Evolutionary conservation across 2,888 invertebrate species (phyloP), one percentile per base, ranked within the genome.

Genomic region (Aporophyla lueneburgensis): DNA sequence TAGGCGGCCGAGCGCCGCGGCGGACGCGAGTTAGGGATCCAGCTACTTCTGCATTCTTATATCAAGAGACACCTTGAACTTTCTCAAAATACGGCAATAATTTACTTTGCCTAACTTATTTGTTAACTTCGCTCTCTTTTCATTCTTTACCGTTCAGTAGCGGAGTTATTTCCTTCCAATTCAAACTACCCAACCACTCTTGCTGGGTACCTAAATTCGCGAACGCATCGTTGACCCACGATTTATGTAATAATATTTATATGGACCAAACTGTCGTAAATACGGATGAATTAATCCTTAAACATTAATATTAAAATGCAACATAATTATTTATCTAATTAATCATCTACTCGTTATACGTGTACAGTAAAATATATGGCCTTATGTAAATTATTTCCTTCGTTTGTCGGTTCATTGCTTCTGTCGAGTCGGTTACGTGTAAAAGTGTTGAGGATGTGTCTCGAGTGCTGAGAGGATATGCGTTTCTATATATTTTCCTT

Each of bases 201-300:
- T 89, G 92, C 93, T 94, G 96, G 89, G 92, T 92, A 89, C 92
- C 93, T 94, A 93, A 93, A 91, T 84, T 83, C 85, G 92, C 92
- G 92, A 92, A 91, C 89, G 91, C 86, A 92, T 93, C 92, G 91
- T 88, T 85, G 79, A 92, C 90, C 87, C 91, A 93, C 93, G 89
- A 94, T 94, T 93, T 92, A 95, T 92, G 94, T 96, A 96, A 95
- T 95, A 95, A 96, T 95, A 94, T 94, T 95, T 95, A 93, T 96
- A 96, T 96, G 96, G 96, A 96, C 96, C 96, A 96, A 96, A 96
- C 95, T 96, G 95, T 96, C 96, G 93, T 96, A 94, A 95, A 94
- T 95, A 95, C 93, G 95, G 95, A 96, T 93, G 92, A 94, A 95
- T 96, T 94, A 95, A 94, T 94, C 95, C 96, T 94, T 95, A 94